These are phyloP conservation scores for Scortum barcoo DNA, from an alignment of 2,113 vertebrate species.

Conservation along the genomic window DNA sequence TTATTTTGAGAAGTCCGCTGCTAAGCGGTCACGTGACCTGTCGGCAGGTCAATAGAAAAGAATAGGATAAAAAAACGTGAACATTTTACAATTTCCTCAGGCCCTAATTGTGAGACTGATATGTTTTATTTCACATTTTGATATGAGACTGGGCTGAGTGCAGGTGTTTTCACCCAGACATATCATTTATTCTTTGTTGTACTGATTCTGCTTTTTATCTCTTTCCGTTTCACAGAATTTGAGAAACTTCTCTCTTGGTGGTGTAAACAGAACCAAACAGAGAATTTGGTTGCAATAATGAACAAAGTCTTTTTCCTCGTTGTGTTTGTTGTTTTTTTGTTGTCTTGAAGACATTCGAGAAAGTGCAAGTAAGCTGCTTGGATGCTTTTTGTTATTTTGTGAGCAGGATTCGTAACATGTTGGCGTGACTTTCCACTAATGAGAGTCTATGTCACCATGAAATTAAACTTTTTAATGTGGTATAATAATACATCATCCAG, in stretches of 20 bases:
- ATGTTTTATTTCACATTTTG: too few species aligned
- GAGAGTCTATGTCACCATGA: neutral
- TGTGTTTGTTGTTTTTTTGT: too few species aligned
- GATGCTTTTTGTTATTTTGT: slow-evolving; percentile 6
- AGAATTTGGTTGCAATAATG: neutral
- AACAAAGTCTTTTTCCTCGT: too few species aligned
- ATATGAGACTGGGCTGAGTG: too few species aligned
- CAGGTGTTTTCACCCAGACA: neutral
- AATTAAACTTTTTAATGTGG: slow-evolving; percentile 19
- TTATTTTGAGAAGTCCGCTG: too few species aligned
- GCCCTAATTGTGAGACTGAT: too few species aligned
- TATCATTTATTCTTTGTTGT: neutral
- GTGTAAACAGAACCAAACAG: neutral
- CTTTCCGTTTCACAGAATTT: too few species aligned
- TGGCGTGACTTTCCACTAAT: slow-evolving; percentile 16
- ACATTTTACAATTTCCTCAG: too few species aligned
- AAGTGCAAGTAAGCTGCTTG: neutral
- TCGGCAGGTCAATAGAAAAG: too few species aligned
- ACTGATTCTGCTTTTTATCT: neutral
- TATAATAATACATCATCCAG: neutral
- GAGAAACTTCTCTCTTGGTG: neutral
- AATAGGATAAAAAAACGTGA: too few species aligned
- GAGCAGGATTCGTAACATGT: slow-evolving; percentile 13
- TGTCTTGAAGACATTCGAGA: neutral
- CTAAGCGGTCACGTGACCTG: too few species aligned